These are phyloP conservation scores for Sminthopsis crassicaudata DNA, from an alignment of 2,113 vertebrate species.

Conservation along the genomic window DNA sequence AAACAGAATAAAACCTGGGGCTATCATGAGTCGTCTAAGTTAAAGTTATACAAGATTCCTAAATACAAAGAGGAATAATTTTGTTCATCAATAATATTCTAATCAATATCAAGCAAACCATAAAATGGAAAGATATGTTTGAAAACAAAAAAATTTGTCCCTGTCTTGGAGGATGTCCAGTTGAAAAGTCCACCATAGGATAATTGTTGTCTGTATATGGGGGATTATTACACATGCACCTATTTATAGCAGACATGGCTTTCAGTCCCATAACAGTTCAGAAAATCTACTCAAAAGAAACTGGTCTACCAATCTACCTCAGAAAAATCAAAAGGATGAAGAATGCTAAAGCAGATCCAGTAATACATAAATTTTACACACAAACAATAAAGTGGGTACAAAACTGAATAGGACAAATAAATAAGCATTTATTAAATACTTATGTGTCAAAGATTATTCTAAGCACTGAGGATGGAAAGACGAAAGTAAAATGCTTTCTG, in stretches of 20 bases:
- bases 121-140: neutral
- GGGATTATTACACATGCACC: neutral
- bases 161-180: neutral
- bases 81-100: conserved; percentile 8
- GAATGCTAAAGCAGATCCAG: neutral
- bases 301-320: neutral
- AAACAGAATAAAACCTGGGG: neutral
- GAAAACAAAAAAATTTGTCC: neutral
- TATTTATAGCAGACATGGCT: neutral
- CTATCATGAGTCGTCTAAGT: neutral
- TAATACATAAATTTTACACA: neutral
- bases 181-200: neutral
- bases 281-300: neutral
- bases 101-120: neutral
- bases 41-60: neutral
- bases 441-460: neutral
- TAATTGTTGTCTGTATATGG: neutral
- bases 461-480: neutral
- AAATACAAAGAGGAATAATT: neutral
- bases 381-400: neutral
- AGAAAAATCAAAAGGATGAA: neutral
- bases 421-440: neutral
- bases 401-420: neutral
- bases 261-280: neutral
- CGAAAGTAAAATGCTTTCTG: neutral